Base-by-base conservation (phyloP, 2,888 invertebrate genomes). In the Danaus chrysippus region DNA sequence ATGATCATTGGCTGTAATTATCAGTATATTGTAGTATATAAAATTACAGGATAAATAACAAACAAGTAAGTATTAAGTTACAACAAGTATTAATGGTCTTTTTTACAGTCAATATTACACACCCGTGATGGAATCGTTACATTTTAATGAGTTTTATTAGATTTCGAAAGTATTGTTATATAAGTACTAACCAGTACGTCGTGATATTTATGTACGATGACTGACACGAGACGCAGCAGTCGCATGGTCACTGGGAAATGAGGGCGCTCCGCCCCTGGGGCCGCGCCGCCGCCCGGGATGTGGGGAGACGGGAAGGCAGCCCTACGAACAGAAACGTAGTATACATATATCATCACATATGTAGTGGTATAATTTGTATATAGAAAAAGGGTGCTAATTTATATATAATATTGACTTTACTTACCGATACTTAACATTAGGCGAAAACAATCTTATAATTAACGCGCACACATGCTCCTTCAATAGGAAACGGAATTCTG, bases 401-500 rank as follows among this genome's bases (percentile, higher is more conserved):
- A n/a, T n/a, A n/a, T 49, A 41, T 56, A 57, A 61, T n/a, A 42
- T 12, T 13, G 42, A 23, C 11, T 17, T n/a, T 0, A 68, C 68
- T 72, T 67, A 90, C 90, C 97, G 94, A 86, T 97, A 98, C 80
- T 99, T 99, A n/a, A 99, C 96, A 82, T 98, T 99, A 11, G 99
- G 99, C 23, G 99, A 99, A 84, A 99, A 99, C 65, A 99, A 91
- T 84, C 98, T 97, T 70, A 99, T 99, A n/a, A 99, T 97, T 74
- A 99, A 92, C 0, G 99, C 99, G 83, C 99, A 99, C 0, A 99
- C 99, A 68, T 98, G 94, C 83, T 99, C 99, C 83, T 99, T 99
- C 60, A 99, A 84, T 43, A 99, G 88, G 78, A 98, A 96, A 73
- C 97, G 95, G 82, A 99, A 99, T 83, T 99, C 99, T 6, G 95